These are phyloP conservation scores for Hylaea fasciaria DNA, from an alignment of 2,888 invertebrate genomes.

Conservation along the genomic window DNA sequence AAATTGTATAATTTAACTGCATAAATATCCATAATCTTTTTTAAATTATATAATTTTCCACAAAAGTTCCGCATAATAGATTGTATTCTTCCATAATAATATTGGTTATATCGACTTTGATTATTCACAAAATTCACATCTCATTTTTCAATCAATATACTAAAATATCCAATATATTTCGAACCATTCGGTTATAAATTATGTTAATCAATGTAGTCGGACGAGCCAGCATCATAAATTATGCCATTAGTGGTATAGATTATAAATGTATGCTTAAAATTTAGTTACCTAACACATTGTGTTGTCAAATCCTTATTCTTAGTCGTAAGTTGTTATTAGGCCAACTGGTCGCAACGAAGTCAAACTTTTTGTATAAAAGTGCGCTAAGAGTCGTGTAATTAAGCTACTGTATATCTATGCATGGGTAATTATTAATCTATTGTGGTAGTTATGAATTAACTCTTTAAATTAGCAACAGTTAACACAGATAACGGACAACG, in stretches of 20 bases:
- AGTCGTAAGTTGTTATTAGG: neutral
- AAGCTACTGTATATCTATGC: too few relatives aligned
- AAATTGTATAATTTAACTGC: too few relatives aligned
- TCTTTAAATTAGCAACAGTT: neutral
- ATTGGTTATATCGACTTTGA: neutral
- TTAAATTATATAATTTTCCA: too few relatives aligned
- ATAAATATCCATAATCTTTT: too few relatives aligned
- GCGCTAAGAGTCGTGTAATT: too few relatives aligned
- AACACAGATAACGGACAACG: too few relatives aligned
- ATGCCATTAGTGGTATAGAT: neutral
- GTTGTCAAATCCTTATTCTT: neutral
- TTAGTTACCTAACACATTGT: neutral
- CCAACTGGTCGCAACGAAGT: neutral
- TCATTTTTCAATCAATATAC: neutral
- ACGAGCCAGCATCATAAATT: neutral
- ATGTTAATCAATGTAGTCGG: neutral
- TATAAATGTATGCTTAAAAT: neutral
- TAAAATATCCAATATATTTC: neutral
- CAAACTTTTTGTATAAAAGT: neutral
- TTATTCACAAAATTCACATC: neutral
- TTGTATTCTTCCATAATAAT: too few relatives aligned
- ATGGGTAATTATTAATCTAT: too few relatives aligned
- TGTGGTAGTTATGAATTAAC: too few relatives aligned
- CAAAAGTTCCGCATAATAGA: too few relatives aligned
- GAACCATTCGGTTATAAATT: conserved; percentile 7